These are phyloP conservation scores for Musca vetustissima DNA, from an alignment of 1,140 invertebrate genomes.

Conservation along the genomic window DNA sequence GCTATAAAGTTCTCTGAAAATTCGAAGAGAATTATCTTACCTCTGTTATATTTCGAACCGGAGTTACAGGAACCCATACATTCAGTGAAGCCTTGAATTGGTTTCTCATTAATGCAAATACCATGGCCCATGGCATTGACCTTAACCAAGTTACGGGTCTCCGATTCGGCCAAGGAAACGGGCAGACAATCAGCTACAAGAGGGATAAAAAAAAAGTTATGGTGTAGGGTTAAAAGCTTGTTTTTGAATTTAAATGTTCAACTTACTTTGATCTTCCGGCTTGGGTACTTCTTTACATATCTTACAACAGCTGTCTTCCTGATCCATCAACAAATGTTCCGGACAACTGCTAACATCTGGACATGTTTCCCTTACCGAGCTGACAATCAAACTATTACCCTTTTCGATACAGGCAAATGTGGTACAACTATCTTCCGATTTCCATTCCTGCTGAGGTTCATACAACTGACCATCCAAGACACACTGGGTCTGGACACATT, in stretches of 20 bases:
- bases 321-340: conserved; percentile 55
- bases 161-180: conserved; percentile 56
- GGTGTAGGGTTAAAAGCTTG: no score
- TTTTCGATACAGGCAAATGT: conserved; percentile 45
- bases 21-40: conserved; percentile 53
- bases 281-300: conserved; percentile 61
- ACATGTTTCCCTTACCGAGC: conserved; percentile 60
- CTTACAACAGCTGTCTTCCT: conserved; percentile 67
- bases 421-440: conserved; percentile 68
- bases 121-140: conserved; percentile 57
- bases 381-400: conserved; percentile 56
- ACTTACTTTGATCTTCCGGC: conserved; percentile 50
- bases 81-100: conserved; percentile 63
- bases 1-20: neutral
- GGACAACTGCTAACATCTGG: conserved; percentile 65
- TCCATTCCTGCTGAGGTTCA: conserved; percentile 62
- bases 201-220: neutral
- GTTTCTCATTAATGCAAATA: conserved; percentile 63
- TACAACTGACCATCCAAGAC: conserved; percentile 62
- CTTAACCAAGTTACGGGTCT: conserved; percentile 62
- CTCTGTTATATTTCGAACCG: conserved; percentile 64
- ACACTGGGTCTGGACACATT: conserved; percentile 68
- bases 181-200: conserved; percentile 61
- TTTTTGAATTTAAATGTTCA: no score
- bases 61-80: conserved; percentile 69